Evolutionary conservation across 2,888 invertebrate genomes (phyloP).

Genomic region (Rhopalosiphum nymphaeae): DNA sequence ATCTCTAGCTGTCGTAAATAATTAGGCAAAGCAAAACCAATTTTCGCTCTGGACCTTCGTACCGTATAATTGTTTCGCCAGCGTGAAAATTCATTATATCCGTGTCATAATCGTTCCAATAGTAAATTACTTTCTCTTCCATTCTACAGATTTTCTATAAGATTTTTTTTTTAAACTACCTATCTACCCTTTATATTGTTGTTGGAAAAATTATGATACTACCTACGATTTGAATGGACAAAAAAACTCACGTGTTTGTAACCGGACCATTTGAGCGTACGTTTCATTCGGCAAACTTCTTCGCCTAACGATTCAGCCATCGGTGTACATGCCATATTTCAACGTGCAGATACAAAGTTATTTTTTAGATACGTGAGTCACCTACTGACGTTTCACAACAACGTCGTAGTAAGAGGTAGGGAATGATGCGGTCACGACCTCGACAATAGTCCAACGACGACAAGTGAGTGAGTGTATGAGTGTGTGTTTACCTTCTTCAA

Average conservation of each 20-base stretch:
- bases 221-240: background rate
- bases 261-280: constrained; percentile 74
- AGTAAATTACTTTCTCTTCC: constrained; percentile 48
- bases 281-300: constrained; percentile 73
- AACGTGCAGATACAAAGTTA: background rate
- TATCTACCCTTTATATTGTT: background rate
- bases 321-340: constrained; percentile 39
- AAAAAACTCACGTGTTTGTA: constrained; percentile 73
- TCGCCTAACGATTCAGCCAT: constrained; percentile 58
- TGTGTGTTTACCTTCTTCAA: constrained; percentile 16
- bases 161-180: background rate
- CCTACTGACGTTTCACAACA: constrained; percentile 14
- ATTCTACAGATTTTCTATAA: constrained; percentile 14
- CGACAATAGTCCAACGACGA: constrained; percentile 54
- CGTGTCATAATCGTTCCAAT: constrained; percentile 51
- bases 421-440: constrained; percentile 55
- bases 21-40: constrained; percentile 63
- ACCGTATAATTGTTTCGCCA: constrained; percentile 51
- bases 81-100: constrained; percentile 56
- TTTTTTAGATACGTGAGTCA: constrained; percentile 39
- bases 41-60: constrained; percentile 55
- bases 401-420: background rate
- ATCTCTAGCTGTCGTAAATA: constrained; percentile 47
- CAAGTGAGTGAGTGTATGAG: background rate
- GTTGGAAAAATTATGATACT: background rate